Percentiles rank a stretch among this genome's conserved stretches.
phyloP scores from a whole-genome alignment of 1,140 invertebrate species.

The Augochlora pura region DNA sequence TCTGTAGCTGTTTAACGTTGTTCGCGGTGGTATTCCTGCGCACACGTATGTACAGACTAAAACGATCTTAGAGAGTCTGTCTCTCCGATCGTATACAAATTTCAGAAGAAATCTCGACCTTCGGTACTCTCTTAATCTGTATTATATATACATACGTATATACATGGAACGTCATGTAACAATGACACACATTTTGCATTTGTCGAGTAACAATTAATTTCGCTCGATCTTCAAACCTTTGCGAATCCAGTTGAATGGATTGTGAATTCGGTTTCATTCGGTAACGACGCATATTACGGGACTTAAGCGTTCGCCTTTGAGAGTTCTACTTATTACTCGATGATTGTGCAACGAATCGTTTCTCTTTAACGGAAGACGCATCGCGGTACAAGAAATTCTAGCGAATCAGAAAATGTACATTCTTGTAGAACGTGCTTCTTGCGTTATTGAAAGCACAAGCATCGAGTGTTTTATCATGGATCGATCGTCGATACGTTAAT shows the following conservation, averaged over 20 bases:
- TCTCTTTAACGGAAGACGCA: background rate
- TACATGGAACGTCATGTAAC: constrained; percentile 1
- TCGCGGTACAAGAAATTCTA: background rate
- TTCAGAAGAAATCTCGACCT: constrained; percentile 9
- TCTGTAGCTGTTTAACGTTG: background rate
- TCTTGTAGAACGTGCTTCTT: no score
- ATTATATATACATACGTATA: constrained; percentile 15
- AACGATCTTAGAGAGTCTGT: background rate
- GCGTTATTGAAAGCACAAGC: no score
- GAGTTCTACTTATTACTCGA: constrained; percentile 35
- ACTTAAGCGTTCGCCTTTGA: no score
- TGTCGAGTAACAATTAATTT: constrained; percentile 11
- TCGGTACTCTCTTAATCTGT: constrained; percentile 24
- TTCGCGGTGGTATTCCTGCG: constrained; percentile 21
- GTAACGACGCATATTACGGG: background rate
- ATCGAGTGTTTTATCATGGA: no score
- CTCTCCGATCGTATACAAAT: background rate
- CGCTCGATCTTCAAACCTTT: constrained; percentile 10
- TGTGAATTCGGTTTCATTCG: background rate
- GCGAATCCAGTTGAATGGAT: constrained; percentile 15
- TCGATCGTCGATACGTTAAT: no score
- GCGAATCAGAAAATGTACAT: no score
- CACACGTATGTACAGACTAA: constrained; percentile 38
- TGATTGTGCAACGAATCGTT: constrained; percentile 25
- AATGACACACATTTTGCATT: constrained; percentile 26